Base-by-base conservation (phyloP, 2,113 vertebrate species). In the Mustela lutreola region DNA sequence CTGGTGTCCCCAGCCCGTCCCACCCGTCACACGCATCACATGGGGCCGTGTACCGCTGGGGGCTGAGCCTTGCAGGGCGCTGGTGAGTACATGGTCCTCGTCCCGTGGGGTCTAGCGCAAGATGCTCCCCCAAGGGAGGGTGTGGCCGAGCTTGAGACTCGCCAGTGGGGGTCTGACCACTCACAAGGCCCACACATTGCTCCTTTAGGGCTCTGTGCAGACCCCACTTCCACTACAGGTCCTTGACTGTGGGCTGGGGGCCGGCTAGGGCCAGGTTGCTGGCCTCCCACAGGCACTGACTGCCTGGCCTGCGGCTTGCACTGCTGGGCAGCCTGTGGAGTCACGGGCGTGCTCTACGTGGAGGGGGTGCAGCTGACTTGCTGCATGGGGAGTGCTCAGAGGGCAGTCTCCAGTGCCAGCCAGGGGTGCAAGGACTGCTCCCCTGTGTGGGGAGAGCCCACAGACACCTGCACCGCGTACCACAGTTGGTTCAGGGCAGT, bases 21-120 rank as follows among this genome's bases (percentile, higher is more conserved):
- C 33, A 65, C 26, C 22, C 16, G 1, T 56, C 53, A 56, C 16
- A 5, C 4, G 3, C 0, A 7, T 50, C 75, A 26, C 4, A 0
- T 8, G 42, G 58, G 14, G 31, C 15, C 4, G 3, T 1, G n/a
- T 18, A 5, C n/a, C 36, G 9, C 9, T 26, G 24, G 7, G 24
- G 73, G 42, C 24, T 28, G 73, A 28, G 11, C 28, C 42, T 36
- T 18, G 53, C 8, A 3, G 28, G 6, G 56, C 0, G 3, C 71
- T 48, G 19, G 15, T 16, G 87, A 76, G 53, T 1, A 5, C 1
- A 1, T 0, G 12, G 56, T n/a, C 39, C 88, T 19, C 48, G 5
- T 31, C 71, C 9, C 2, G 10, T n/a, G 92, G 36, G 70, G 31
- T 28, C 42, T 33, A 42, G 53, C 1, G 0, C 8, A 1, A 19